Evolutionary conservation across 2,113 vertebrate genomes (phyloP).

Genomic region (Syngnathus scovelli): DNA sequence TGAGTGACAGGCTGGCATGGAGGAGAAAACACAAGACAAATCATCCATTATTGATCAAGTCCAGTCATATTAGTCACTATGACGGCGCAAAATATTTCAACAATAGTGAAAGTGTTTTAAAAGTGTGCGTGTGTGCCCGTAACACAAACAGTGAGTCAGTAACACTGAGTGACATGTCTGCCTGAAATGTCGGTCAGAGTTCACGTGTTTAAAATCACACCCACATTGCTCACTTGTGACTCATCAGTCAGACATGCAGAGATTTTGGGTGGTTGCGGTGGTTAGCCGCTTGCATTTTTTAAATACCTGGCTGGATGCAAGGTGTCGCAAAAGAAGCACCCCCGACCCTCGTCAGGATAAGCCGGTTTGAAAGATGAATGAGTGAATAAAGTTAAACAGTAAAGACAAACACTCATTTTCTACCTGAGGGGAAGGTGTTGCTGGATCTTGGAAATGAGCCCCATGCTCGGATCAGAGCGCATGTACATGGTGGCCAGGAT

Average conservation of each 20-base stretch:
- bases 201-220: slow-evolving; percentile 16
- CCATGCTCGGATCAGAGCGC: slow-evolving; percentile 85
- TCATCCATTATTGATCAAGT: background rate
- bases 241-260: slow-evolving; percentile 1
- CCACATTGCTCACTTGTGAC: slow-evolving; percentile 8
- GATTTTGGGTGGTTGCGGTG: background rate
- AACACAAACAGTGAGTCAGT: slow-evolving; percentile 7
- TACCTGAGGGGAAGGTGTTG: slow-evolving; percentile 82
- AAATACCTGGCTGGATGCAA: background rate
- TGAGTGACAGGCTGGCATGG: slow-evolving; percentile 56
- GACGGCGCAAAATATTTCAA: background rate
- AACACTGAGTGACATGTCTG: background rate
- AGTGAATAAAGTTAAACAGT: too few relatives aligned
- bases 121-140: background rate
- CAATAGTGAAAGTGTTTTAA: background rate
- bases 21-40: background rate
- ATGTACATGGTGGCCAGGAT: slow-evolving; percentile 83
- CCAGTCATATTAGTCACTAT: background rate
- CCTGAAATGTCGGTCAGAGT: slow-evolving; percentile 34
- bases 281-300: background rate
- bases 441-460: slow-evolving; percentile 84
- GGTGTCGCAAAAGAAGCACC: background rate
- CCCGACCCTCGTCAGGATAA: too few relatives aligned
- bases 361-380: too few relatives aligned
- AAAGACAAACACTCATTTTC: too few relatives aligned